Conservation (phyloP, 2,888 invertebrate species). For the Leptodirus hochenwartii region DNA sequence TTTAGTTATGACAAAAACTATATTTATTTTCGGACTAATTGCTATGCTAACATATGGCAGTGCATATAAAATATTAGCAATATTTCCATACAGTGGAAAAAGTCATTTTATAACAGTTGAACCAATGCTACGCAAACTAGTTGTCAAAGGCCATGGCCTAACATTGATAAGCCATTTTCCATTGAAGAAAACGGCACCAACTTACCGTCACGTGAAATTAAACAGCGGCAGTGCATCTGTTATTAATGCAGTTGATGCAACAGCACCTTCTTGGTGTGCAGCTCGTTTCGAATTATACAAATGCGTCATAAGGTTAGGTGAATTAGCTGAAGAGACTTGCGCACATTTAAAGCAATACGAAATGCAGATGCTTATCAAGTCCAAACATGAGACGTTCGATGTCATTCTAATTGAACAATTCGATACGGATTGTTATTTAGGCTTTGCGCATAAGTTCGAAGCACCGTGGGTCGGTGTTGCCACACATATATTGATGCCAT, state of each 20-base stretch:
- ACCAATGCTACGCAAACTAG: conserved; percentile 39
- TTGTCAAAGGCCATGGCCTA: conserved; percentile 42
- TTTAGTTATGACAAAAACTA: too few species aligned
- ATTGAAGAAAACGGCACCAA: conserved; percentile 27
- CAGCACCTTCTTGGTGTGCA: not conserved
- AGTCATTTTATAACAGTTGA: conserved; percentile 51
- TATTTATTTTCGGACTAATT: too few species aligned
- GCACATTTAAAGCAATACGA: conserved; percentile 7
- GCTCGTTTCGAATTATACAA: too few species aligned
- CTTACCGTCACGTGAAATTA: conserved; percentile 41
- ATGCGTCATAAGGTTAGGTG: conserved; percentile 5
- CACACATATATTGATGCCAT: conserved; percentile 29
- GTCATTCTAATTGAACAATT: conserved; percentile 51
- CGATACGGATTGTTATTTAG: conserved; percentile 51
- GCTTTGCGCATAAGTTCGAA: conserved; percentile 39
- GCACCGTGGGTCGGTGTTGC: conserved; percentile 33
- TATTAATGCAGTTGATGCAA: conserved; percentile 5
- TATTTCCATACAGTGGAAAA: conserved; percentile 49
- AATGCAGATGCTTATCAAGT: conserved; percentile 5
- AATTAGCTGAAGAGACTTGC: conserved; percentile 9
- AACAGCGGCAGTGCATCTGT: conserved; percentile 11
- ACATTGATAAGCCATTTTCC: conserved; percentile 50
- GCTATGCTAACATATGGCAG: not conserved
- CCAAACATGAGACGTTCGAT: conserved; percentile 20
- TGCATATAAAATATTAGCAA: conserved; percentile 35